Evolutionary conservation across 2,888 invertebrate genomes (phyloP).

Genomic region (Calliopum simillimum): DNA sequence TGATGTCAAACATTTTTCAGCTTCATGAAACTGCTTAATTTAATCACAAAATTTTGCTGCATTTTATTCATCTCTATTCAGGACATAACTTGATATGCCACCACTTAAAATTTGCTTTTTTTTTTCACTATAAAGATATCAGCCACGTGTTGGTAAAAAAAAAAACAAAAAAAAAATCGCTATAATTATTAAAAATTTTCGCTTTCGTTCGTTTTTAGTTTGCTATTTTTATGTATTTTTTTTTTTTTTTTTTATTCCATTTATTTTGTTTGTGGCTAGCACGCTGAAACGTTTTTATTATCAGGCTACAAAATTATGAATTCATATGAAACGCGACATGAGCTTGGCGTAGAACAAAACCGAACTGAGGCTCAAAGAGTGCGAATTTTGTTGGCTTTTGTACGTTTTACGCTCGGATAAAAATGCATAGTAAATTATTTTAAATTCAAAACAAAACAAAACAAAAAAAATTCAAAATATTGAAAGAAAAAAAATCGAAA

Average conservation of each 20-base stretch:
- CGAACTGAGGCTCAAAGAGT: constrained; percentile 4
- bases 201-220: neutral
- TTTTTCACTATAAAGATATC: no score
- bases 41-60: neutral
- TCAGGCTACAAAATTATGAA: no score
- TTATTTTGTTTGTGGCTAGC: neutral
- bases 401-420: constrained; percentile 24
- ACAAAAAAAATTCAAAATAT: neutral
- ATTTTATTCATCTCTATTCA: neutral
- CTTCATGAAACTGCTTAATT: neutral
- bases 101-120: no score
- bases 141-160: no score
- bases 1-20: neutral
- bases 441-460: constrained; percentile 20
- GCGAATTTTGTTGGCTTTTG: constrained; percentile 27
- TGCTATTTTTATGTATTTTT: neutral
- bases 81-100: neutral
- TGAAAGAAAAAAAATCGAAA: neutral
- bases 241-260: neutral
- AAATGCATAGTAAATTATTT: constrained; percentile 33
- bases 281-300: no score
- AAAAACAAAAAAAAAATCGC: no score
- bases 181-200: no score
- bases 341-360: neutral
- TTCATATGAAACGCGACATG: no score